These are phyloP conservation scores for Caranx melampygus DNA, from an alignment of 2,113 vertebrate species.

Conservation along the genomic window DNA sequence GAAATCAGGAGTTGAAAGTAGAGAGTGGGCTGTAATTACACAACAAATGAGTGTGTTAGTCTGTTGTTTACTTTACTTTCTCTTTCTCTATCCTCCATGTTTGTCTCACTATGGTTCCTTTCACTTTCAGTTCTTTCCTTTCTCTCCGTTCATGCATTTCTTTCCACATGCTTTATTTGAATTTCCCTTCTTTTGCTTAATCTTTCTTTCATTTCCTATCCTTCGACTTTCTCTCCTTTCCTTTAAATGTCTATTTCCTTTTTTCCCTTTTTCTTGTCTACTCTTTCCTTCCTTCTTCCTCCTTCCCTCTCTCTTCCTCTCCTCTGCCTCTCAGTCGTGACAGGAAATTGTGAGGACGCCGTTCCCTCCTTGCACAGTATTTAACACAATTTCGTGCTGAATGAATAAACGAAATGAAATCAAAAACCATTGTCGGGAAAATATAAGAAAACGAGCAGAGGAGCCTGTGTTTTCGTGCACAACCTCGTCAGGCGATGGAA, in stretches of 20 bases:
- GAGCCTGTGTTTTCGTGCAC: conserved; percentile 30
- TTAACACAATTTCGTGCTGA: too few species aligned
- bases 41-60: not conserved
- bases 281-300: not conserved
- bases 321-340: conserved; percentile 24
- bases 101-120: not conserved
- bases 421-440: conserved; percentile 28
- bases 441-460: conserved; percentile 22
- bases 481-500: not conserved
- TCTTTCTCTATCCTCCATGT: not conserved
- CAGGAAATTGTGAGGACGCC: conserved; percentile 34
- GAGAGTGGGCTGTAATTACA: not conserved
- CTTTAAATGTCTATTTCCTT: not conserved
- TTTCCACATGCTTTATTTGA: too few species aligned
- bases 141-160: not conserved
- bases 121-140: not conserved
- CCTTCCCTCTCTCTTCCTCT: conserved; percentile 6
- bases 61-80: not conserved
- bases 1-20: not conserved
- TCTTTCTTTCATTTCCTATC: not conserved
- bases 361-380: too few species aligned
- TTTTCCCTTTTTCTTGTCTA: too few species aligned
- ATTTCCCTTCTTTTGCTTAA: not conserved
- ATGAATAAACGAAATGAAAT: conserved; percentile 9
- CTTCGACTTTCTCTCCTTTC: not conserved